Conservation (phyloP, 2,888 invertebrate genomes). For the Meloe dianella region DNA sequence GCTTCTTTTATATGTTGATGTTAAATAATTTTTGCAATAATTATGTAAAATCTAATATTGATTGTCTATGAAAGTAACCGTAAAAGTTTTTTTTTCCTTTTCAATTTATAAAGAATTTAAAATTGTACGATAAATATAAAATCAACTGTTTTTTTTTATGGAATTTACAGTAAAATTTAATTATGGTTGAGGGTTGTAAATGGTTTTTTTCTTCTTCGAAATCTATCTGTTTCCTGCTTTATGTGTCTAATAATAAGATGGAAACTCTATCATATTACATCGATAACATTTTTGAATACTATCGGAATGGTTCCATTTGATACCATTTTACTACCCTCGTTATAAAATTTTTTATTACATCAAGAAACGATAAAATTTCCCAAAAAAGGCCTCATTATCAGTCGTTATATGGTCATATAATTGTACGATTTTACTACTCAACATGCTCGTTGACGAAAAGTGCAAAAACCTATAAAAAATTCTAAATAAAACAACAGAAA, state of each 20-base stretch:
- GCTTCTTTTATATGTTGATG: background rate
- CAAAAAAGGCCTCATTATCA: background rate
- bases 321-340: constrained; percentile 1
- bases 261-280: background rate
- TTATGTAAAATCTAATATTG: background rate
- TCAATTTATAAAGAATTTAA: background rate
- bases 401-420: constrained; percentile 7
- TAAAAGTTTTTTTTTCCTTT: background rate
- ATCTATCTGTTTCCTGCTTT: background rate
- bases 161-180: background rate
- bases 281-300: background rate
- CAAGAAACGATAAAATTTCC: constrained; percentile 3
- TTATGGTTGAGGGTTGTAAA: background rate
- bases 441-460: background rate
- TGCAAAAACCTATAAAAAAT: constrained; percentile 6
- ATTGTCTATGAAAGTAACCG: background rate
- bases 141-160: background rate
- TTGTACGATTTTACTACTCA: background rate
- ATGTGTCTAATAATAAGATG: background rate
- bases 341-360: constrained; percentile 6
- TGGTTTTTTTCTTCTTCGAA: background rate
- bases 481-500: constrained; percentile 3
- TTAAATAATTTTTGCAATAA: background rate
- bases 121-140: background rate
- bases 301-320: constrained; percentile 6